Base-by-base conservation (phyloP, 2,797 vertebrate genomes). In the Coluber constrictor region DNA sequence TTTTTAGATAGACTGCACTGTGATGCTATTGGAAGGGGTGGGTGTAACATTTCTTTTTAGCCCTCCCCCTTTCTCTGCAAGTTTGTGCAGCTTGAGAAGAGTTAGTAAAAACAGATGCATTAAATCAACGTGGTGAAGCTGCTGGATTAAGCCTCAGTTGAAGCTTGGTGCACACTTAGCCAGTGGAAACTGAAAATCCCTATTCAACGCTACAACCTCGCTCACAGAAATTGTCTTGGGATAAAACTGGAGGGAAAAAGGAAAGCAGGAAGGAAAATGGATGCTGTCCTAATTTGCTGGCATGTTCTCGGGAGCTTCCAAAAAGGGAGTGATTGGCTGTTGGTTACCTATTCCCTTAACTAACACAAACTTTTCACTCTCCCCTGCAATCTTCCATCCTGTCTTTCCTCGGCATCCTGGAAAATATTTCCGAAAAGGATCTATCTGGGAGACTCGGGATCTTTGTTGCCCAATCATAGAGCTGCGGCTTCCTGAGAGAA, bases 391-490 rank as follows among this genome's bases (percentile, higher is more conserved):
- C 43, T 83, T 47, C 29, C 79, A 18, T 13, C 86, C 90, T 95
- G 74, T 95, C 95, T 95, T 93, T 59, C 90, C 95, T 94, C 47
- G 92, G 63, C 23, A 27, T 32, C 32, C 54, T 51, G 32, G 11
- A 25, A 60, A 43, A 43, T 57, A 5, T 25, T 57, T 47, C 90
- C 18, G 10, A 43, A 96, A 94, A 93, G 94, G 93, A 95, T 93
- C 94, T 93, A 89, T 95, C 96, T 92, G 95, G 94, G 93, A 94
- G 94, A 92, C 88, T 93, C 92, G 93, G 92, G 61, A 23, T 92
- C 95, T 94, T 94, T 94, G 27, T 57, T 25, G 5, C 37, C 57
- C 25, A 83, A 25, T 51, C 63, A 2, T 95, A 96, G 93, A 8
- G 92, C 11, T 55, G 43, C 16, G 92, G 93, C 94, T 92, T 95